phyloP scores from a whole-genome alignment of 2,797 vertebrate species.

The Falco cherrug region DNA sequence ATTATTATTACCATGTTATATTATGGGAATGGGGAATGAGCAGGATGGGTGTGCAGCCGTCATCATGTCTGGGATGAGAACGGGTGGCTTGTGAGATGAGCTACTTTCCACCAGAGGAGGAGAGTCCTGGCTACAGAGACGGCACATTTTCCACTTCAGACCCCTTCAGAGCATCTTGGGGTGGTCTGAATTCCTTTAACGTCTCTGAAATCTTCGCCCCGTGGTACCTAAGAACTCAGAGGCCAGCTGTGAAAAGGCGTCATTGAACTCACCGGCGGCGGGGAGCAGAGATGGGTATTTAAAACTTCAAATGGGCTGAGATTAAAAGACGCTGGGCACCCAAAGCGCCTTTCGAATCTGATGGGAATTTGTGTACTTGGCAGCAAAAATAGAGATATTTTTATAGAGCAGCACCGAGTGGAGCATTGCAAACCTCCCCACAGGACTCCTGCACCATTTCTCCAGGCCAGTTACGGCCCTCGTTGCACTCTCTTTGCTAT shows the following conservation, averaged over 20 bases:
- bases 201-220: background rate
- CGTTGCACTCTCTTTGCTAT: background rate
- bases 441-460: background rate
- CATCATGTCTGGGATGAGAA: background rate
- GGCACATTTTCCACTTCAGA: background rate
- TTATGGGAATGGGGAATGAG: background rate
- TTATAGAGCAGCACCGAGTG: background rate
- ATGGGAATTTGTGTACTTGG: background rate
- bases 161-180: background rate
- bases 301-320: background rate
- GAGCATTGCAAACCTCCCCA: background rate
- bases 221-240: background rate
- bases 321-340: background rate
- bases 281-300: background rate
- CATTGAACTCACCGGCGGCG: accelerated
- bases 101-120: background rate
- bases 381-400: background rate
- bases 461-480: background rate
- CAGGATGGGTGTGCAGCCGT: background rate
- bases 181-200: background rate
- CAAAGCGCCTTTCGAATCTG: background rate
- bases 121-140: accelerated
- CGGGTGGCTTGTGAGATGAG: background rate
- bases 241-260: background rate
- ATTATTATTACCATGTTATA: no score